These are phyloP conservation scores for Halictus ligatus DNA, from an alignment of 2,888 invertebrate genomes.

Conservation along the genomic window DNA sequence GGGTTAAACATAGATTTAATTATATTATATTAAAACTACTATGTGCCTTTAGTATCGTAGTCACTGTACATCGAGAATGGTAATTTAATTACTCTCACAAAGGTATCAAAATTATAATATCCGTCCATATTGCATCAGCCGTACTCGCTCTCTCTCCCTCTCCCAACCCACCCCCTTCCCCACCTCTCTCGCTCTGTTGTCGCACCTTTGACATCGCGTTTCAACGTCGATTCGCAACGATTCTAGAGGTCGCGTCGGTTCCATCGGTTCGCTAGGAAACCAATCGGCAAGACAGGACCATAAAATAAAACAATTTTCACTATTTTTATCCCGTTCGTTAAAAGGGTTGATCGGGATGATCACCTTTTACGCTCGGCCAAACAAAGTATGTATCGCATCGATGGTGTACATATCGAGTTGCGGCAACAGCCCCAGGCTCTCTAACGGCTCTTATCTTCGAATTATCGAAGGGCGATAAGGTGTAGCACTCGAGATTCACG, in stretches of 20 bases:
- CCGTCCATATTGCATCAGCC: conserved; percentile 26
- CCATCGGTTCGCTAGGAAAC: not conserved
- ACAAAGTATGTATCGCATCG: conserved; percentile 41
- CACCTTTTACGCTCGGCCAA: conserved; percentile 19
- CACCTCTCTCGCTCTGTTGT: not conserved
- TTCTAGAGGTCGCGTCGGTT: not conserved
- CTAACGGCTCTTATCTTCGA: conserved; percentile 51
- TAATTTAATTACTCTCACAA: conserved; percentile 53
- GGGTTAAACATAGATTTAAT: conserved; percentile 58
- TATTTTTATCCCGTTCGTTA: conserved; percentile 6
- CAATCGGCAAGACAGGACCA: not conserved
- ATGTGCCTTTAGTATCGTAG: conserved; percentile 37
- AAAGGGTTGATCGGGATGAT: conserved; percentile 21
- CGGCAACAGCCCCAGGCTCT: conserved; percentile 35
- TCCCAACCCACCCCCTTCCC: no score
- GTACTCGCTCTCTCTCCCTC: not conserved
- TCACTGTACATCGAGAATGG: conserved; percentile 48
- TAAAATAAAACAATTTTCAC: conserved; percentile 5
- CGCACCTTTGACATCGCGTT: conserved; percentile 30
- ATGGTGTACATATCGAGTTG: conserved; percentile 21
- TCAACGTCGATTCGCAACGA: not conserved
- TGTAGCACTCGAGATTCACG: conserved; percentile 32
- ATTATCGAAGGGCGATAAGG: conserved; percentile 60
- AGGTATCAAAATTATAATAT: conserved; percentile 51
- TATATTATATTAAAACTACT: conserved; percentile 57